Evolutionary conservation across 2,113 vertebrate species (phyloP), one percentile per base, ranked within the genome.

Genomic region (Dascyllus trimaculatus): DNA sequence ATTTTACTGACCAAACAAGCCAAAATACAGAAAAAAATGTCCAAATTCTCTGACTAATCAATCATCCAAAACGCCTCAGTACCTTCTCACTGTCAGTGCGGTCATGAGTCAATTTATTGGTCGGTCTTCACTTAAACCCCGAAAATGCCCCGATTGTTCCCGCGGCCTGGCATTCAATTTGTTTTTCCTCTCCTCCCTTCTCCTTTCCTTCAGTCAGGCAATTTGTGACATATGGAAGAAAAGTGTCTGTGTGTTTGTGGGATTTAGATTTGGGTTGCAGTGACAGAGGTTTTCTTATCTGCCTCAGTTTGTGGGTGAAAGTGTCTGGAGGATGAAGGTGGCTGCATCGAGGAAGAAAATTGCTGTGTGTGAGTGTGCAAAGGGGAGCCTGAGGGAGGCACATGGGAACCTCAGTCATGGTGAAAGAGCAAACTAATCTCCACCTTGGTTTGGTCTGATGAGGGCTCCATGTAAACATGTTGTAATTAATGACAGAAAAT

Each of bases 371-470:
- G 48, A 35, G 19, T 51, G 60, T 2, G 4, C 43, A 57, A 25
- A 38, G 35, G 24, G 21, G 43, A 61, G 60, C 21, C 38, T 60
- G 26, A 49, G 69, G 54, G 56, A 78, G 67, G 78, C 54, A 67
- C 67, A 69, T 65, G 54, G 59, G 56, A 77, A 77, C 54, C 19
- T 82, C 67, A 75, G 76, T 83, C 77, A 76, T 61, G 56, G 48
- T 87, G 69, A 85, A 68, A 87, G 85, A 78, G 53, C 71, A 84
- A 83, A 83, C 72, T 72, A 78, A 75, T 87, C 80, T 82, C 64
- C 69, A 75, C 53, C 54, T 35, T 75, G 62, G 61, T 81, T 79
- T 80, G 57, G 62, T 80, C 81, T 71, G 70, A 85, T 78, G 82
- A 78, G 61, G 73, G 25, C 53, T 29, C 22, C 61, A 45, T 63